Evolutionary conservation across 2,797 vertebrate genomes (phyloP).

Genomic region (Crenuchus spilurus): DNA sequence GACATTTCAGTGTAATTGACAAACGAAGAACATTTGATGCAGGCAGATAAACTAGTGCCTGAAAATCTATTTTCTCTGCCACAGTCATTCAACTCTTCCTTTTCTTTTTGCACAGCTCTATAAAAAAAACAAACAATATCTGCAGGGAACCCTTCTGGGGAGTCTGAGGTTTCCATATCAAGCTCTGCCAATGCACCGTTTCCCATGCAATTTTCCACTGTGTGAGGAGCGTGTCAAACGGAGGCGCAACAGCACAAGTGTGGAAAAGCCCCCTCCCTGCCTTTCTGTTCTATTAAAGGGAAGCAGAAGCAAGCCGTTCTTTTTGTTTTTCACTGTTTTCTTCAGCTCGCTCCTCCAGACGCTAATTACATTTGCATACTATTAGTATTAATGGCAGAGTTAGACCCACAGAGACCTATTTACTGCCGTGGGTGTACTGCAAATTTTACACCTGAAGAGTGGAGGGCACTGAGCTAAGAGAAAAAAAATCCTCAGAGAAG

Average conservation of each 20-base stretch:
- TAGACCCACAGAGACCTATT: constrained; percentile 37
- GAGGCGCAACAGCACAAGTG: constrained; percentile 39
- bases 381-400: constrained; percentile 43
- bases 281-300: constrained; percentile 39
- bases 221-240: constrained; percentile 30
- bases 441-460: constrained; percentile 9
- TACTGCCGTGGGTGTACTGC: constrained; percentile 1
- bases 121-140: constrained; percentile 4
- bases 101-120: not conserved
- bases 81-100: not conserved
- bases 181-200: constrained; percentile 28
- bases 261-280: constrained; percentile 16
- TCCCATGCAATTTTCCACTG: constrained; percentile 42
- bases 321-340: constrained; percentile 22
- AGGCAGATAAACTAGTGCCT: not conserved
- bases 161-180: constrained; percentile 3
- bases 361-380: constrained; percentile 49
- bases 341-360: constrained; percentile 32
- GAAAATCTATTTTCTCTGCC: not conserved
- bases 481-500: not conserved
- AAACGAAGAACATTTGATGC: not conserved
- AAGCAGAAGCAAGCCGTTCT: constrained; percentile 30
- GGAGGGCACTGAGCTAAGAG: not conserved
- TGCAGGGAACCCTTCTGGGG: not conserved
- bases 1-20: not conserved